Evolutionary conservation across 2,888 invertebrate species (phyloP), one percentile per base, ranked within the genome.

Genomic region (Drosophila infuscata): DNA sequence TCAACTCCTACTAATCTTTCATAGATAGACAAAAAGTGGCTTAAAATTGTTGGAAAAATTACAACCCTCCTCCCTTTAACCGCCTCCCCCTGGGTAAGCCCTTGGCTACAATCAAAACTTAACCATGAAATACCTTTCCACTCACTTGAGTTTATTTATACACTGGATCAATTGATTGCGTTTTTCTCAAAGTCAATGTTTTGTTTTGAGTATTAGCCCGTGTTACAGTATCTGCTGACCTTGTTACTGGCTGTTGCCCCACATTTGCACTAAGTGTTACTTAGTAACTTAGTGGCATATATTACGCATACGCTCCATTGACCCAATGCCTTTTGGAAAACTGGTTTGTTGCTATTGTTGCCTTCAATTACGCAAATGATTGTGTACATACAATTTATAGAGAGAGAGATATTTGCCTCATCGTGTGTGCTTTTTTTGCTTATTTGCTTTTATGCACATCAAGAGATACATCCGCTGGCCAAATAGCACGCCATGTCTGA

Each of bases 271-370:
- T 32, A 57, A 56, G 51, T 49, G 43, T 17, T 57, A 41, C 51
- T 70, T 57, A 60, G 49, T 58, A 38, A 17, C 38, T 51, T 54
- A 65, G 35, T 60, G 62, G 65, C 32, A 36, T 33, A 48, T 51
- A 79, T 75, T 78, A 64, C 63, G 51, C 62, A 75, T 66, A 38
- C 67, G 64, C 43, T 25, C 53, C 76, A 54, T 62, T 80, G 76
- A 76, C 76, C 80, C 64, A 79, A 64, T 73, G 63, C 29, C 66
- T 66, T 76, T 79, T 59, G 69, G 69, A 67, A 32, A 79, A 66
- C 71, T 38, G 51, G 56, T 60, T 65, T 53, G 49, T 12, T 6
- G 43, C 52, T 48, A 57, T 41, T 48, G 51, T 57, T 64, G 66
- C 70, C 56, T 70, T 80, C 66, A 80, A 74, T 80, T 80, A 53